These are phyloP conservation scores for Pipistrellus pipistrellus DNA, from an alignment of 2,797 vertebrate species.

Conservation along the genomic window DNA sequence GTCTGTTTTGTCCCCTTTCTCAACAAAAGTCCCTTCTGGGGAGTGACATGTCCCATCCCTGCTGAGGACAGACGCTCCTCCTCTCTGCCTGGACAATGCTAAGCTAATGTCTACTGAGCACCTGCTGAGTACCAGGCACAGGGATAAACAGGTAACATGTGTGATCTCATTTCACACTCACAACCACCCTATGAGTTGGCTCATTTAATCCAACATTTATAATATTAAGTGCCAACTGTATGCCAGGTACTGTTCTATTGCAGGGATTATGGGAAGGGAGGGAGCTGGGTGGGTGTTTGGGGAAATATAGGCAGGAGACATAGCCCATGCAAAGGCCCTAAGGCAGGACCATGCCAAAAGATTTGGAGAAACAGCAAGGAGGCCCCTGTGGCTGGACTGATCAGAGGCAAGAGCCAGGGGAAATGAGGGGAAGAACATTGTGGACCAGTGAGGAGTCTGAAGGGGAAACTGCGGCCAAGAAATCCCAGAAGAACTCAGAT, in stretches of 20 bases:
- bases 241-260: not conserved
- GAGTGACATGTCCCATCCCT: rapidly evolving
- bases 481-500: rapidly evolving
- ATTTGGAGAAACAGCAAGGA: rapidly evolving
- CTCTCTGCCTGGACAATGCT: not conserved
- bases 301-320: not conserved
- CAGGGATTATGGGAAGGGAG: too few relatives aligned
- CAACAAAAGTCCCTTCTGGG: not conserved
- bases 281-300: not conserved
- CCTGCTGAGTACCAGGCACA: not conserved
- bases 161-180: not conserved
- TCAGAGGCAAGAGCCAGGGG: not conserved
- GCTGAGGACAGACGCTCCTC: not conserved
- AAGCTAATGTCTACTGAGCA: not conserved
- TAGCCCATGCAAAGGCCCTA: not conserved
- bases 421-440: not conserved
- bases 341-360: not conserved
- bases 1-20: not conserved
- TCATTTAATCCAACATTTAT: not conserved
- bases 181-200: not conserved
- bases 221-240: not conserved
- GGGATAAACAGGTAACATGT: not conserved
- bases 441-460: not conserved
- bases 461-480: not conserved
- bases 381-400: not conserved